Base-by-base conservation (phyloP, 1,140 invertebrate genomes). In the Carposina sasakii region DNA sequence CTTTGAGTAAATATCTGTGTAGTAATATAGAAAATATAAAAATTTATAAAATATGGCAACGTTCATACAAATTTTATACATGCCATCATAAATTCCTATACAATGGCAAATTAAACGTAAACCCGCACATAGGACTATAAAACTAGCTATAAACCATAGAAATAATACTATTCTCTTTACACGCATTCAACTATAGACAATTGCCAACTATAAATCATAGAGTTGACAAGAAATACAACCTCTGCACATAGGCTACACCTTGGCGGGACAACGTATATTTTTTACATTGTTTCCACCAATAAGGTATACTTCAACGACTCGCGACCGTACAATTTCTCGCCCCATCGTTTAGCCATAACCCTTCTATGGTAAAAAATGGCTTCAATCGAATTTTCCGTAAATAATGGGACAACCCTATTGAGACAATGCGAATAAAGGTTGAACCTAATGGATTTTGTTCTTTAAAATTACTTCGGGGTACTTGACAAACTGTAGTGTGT, bases 371-470 rank as follows among this genome's bases (percentile, higher is more conserved):
- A n/a, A 76, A 67, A 73, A 75, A 71, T 63, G 63, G 67, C 63
- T 69, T 63, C 61, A 69, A 70, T 74, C 74, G 68, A 62, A 70
- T 77, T 77, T 74, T 63, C 54, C 67, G 73, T 81, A 81, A 81
- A 83, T 79, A 81, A 81, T 83, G 71, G 64, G 70, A 78, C 74
- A 75, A 73, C 66, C 67, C 67, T 71, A 73, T n/a, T n/a, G n/a
- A n/a, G 68, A 83, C 74, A 83, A 83, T 72, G 63, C 42, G 37
- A 63, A 72, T 76, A 76, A 81, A 74, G 53, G 61, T 69, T 71
- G 59, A 79, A 76, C 74, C 71, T 83, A 81, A 83, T 83, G 72
- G 71, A 81, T 79, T 73, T 75, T 78, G 78, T 81, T 83, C 67
- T 79, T 67, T 78, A 79, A 79, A 74, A 76, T 81, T 78, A 79